phyloP scores from a whole-genome alignment of 2,888 invertebrate species.

The Formica aserva region DNA sequence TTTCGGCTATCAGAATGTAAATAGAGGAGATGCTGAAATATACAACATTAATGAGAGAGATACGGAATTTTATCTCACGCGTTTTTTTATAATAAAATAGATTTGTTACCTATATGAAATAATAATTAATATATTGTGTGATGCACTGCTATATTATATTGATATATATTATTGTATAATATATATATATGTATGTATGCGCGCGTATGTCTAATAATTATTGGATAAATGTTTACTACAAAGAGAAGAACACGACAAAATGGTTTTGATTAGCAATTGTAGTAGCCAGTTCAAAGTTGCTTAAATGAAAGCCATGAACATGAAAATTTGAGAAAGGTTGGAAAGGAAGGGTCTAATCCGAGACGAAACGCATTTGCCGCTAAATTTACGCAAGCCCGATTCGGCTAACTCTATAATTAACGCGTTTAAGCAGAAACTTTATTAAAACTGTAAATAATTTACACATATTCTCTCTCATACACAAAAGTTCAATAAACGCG shows the following conservation, averaged over 20 bases:
- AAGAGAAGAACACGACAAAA: neutral
- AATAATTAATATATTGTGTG: neutral
- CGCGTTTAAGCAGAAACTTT: conserved; percentile 38
- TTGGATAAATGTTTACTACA: neutral
- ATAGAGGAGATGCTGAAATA: neutral
- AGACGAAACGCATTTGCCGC: conserved; percentile 28
- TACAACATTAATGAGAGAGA: conserved; percentile 2
- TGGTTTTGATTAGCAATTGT: neutral
- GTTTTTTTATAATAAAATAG: neutral
- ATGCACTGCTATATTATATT: neutral
- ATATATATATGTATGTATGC: neutral
- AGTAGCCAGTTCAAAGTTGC: neutral
- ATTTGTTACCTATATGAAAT: neutral
- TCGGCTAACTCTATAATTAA: conserved; percentile 31
- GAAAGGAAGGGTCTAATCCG: conserved; percentile 14
- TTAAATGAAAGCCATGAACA: conserved; percentile 5
- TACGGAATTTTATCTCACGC: neutral
- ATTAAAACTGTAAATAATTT: conserved; percentile 44
- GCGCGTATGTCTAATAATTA: neutral
- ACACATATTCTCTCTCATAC: conserved; percentile 22
- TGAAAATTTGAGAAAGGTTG: neutral
- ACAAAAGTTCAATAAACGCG: conserved; percentile 44
- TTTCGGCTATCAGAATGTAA: neutral
- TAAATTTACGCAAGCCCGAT: conserved; percentile 33
- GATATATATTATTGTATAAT: neutral